phyloP scores from a whole-genome alignment of 2,113 vertebrate genomes.

The Chionis minor region DNA sequence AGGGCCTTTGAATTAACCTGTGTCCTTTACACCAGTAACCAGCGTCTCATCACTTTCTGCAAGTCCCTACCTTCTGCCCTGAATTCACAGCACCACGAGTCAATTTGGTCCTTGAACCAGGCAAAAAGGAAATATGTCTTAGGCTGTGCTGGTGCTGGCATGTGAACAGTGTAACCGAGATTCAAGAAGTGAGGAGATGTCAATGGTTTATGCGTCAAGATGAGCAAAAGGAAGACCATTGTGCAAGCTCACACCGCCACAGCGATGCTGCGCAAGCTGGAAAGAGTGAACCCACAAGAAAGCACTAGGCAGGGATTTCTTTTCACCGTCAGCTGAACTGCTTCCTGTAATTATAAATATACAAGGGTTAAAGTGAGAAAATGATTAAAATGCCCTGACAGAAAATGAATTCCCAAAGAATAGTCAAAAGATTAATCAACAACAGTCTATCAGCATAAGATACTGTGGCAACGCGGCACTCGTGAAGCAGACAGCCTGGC shows the following conservation, averaged over 20 bases:
- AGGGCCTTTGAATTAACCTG: background rate
- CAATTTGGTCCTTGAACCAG: background rate
- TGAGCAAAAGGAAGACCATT: background rate
- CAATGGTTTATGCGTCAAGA: background rate
- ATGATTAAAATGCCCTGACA: background rate
- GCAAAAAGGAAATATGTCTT: background rate
- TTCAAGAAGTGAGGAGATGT: background rate
- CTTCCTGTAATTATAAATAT: constrained; percentile 21
- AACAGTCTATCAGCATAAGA: background rate
- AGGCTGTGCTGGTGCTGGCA: background rate
- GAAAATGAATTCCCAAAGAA: constrained; percentile 5
- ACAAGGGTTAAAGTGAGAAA: constrained; percentile 27
- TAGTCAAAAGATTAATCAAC: background rate
- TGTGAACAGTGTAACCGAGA: background rate
- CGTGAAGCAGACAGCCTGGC: background rate
- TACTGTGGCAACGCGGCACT: background rate
- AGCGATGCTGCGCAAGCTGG: background rate
- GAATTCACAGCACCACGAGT: background rate
- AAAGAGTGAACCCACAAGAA: constrained; percentile 31
- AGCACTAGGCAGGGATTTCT: background rate
- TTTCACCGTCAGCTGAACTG: background rate
- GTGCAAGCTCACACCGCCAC: background rate
- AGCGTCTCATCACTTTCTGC: background rate
- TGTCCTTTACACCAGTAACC: background rate
- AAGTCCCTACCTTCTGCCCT: background rate